Base-by-base conservation (phyloP, 2,113 vertebrate genomes). In the Mixornis gularis region DNA sequence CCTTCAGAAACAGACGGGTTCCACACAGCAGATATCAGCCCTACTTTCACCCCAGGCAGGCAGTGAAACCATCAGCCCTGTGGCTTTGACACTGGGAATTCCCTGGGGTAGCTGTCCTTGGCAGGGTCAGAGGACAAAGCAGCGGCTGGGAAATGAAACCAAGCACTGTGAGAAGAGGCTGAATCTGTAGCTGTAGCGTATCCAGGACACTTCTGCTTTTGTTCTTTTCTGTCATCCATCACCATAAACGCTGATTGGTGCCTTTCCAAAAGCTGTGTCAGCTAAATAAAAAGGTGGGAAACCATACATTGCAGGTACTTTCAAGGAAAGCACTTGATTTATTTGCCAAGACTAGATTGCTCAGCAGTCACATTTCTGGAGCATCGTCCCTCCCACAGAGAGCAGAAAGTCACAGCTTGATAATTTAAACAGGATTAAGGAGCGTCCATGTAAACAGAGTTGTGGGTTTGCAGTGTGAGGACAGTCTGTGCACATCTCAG, bases 121-220 rank as follows among this genome's bases (percentile, higher is more conserved):
- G 3, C 19, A 52, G 53, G n/a, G 68, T 32, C 63, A 77, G 58
- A 66, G 55, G 25, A 87, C 36, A 53, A 16, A 32, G 36, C 64
- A 81, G 34, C 26, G 56, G 9, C 43, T 30, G 41, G 73, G 94
- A 95, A 96, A 72, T 46, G 79, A 94, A 95, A 94, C 77, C 43
- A 58, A 93, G 32, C 32, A 4, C 44, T 87, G 44, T 60, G 86
- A 78, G 80, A 81, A 74, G 40, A 48, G 30, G 27, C 24, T 3
- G 2, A 59, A 46, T 85, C 38, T 51, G 36, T 66, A 90, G 34
- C 65, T 58, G 21, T 34, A 79, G 63, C 2, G 0, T 63, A 76
- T 72, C 55, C 0, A 0, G 58, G 65, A 44, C 49, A 89, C 86
- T 93, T 96, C 93, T 84, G 38, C 83, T 95, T 94, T 90, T 94